phyloP scores from a whole-genome alignment of 35 echinoderm and acorn worm genomes.

The Chiridota heheva region DNA sequence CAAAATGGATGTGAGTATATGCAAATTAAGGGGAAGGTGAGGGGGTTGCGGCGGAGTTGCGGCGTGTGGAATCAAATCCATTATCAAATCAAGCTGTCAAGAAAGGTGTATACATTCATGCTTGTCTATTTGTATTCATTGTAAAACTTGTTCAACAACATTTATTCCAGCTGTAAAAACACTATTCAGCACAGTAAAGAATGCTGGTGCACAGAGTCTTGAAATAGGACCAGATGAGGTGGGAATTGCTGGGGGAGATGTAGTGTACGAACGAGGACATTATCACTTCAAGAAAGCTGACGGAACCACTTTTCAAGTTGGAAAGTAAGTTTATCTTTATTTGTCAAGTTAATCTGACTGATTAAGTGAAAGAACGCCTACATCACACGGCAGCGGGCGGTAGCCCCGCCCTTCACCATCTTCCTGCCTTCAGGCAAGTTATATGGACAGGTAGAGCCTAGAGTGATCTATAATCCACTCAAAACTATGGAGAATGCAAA shows the following conservation, averaged over 20 bases:
- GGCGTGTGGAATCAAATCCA: not conserved
- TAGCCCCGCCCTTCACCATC: no score
- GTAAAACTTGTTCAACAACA: not conserved
- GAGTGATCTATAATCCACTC: no score
- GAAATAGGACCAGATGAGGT: conserved; percentile 15
- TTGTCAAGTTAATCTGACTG: no score
- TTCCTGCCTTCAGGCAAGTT: no score
- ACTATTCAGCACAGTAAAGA: not conserved
- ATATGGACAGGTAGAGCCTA: no score
- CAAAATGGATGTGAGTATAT: no score
- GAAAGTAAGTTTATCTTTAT: conserved; percentile 50
- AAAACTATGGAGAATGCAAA: no score
- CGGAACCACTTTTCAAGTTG: not conserved
- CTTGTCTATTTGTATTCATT: not conserved
- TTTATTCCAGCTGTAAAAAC: no score
- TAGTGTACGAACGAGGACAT: conserved; percentile 15
- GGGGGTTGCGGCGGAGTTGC: no score
- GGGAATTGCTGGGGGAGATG: conserved; percentile 31
- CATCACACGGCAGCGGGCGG: no score
- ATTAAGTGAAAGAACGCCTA: no score
- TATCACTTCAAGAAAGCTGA: conserved; percentile 10
- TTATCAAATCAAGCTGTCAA: not conserved
- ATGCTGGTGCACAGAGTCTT: conserved; percentile 3
- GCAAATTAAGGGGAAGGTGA: no score
- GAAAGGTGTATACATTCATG: not conserved